Evolutionary conservation across 2,797 vertebrate genomes (phyloP), one percentile per base, ranked within the genome.

Genomic region (Leptodactylus fallax): DNA sequence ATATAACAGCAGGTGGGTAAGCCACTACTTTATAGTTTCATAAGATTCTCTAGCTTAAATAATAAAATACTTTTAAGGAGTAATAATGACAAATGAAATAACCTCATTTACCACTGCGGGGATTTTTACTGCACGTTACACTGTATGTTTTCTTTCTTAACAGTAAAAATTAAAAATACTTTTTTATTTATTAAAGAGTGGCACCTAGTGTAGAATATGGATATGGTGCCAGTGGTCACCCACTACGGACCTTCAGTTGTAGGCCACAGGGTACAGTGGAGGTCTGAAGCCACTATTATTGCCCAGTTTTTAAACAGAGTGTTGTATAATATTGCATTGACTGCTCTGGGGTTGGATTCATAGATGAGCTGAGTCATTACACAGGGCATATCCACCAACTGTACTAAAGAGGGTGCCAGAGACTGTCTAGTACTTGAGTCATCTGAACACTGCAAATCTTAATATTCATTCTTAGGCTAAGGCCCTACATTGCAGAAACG

Each of bases 1-100:
- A 79, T 79, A 79, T 78, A 85, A 85, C 53, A 85, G 84, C 84
- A 85, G 72, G 74, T 25, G 25, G 53, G 71, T 77, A 85, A 77
- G n/a, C 27, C 36, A 14, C 83, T 76, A 11, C 71, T n/a, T 76
- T 85, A 76, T 85, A 17, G 36, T 77, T 76, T 85, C 83, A 76
- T 76, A 85, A 85, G 56, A 85, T 77, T 77, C n/a, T 60, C 71
- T 11, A 23, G 72, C 83, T 51, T 85, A 85, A 85, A 85, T 63
- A 85, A 85, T 77, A 76, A 36, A 71, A 83, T 72, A 56, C 65
- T 71, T 72, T 72, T 71, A 11, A 72, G 65, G 6, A 83, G 65
- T 72, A 83, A 83, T 71, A 72, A 83, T 67, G 63, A 83, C 81
- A 72, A 83, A 56, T 56, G 6, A 56, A 51, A 58, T 72, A 83